phyloP scores from a whole-genome alignment of 1,140 invertebrate genomes.

The Drosophila equinoxialis region DNA sequence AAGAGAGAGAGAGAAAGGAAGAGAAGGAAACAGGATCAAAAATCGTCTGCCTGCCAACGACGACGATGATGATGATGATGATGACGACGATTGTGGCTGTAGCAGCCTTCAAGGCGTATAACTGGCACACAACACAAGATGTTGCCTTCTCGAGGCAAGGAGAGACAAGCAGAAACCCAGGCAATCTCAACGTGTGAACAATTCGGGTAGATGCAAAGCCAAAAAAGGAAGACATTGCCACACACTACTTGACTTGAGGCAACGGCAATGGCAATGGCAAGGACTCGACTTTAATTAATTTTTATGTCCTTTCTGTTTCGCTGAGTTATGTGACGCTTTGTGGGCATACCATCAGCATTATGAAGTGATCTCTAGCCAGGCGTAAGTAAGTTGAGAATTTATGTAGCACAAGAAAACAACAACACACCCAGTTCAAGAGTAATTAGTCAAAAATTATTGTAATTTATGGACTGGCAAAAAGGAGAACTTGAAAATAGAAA shows the following conservation, averaged over 20 bases:
- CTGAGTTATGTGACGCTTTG: conserved; percentile 73
- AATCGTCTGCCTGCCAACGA: conserved; percentile 1
- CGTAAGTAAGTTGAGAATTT: conserved; percentile 72
- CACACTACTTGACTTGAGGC: conserved; percentile 53
- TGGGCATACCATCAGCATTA: conserved; percentile 46
- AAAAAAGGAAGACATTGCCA: conserved; percentile 52
- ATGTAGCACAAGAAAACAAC: conserved; percentile 42
- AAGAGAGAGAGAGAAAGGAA: conserved; percentile 20
- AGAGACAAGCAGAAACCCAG: not conserved
- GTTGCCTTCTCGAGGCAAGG: conserved; percentile 32
- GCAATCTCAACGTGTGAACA: conserved; percentile 69
- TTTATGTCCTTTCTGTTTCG: conserved; percentile 55
- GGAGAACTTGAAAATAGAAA: too few species aligned
- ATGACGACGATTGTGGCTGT: conserved; percentile 27
- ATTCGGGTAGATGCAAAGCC: conserved; percentile 37
- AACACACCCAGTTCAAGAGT: conserved; percentile 27
- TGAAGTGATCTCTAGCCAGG: conserved; percentile 45
- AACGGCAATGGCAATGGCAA: not conserved
- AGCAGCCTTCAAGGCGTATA: conserved; percentile 57
- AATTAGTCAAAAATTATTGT: conserved; percentile 65
- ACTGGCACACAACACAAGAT: conserved; percentile 47
- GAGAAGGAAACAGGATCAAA: conserved; percentile 14
- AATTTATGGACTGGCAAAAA: conserved; percentile 39
- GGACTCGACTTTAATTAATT: conserved; percentile 70
- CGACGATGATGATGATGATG: conserved; percentile 10